Conservation (phyloP, 2,888 invertebrate species). For the Leucozona laternaria region DNA sequence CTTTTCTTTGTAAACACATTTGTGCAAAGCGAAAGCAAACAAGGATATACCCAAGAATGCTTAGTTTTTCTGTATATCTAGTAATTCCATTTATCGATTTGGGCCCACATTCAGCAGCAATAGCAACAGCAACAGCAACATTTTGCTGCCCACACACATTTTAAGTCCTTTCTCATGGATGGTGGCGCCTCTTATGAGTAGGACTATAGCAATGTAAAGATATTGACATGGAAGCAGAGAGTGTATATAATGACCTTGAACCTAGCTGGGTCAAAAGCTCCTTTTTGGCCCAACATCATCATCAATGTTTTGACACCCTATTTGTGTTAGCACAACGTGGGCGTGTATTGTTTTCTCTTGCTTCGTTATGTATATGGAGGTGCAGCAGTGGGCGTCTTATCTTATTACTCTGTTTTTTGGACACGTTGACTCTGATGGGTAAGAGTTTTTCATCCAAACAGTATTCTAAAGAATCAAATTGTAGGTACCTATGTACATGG, state of each 20-base stretch:
- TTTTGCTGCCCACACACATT: slow-evolving; percentile 42
- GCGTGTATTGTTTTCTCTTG: slow-evolving; percentile 45
- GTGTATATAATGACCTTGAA: slow-evolving; percentile 61
- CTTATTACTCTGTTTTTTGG: slow-evolving; percentile 5
- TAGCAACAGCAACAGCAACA: slow-evolving; percentile 18
- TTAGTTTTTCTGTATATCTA: slow-evolving; percentile 18
- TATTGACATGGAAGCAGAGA: slow-evolving; percentile 56
- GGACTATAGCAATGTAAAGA: slow-evolving; percentile 34
- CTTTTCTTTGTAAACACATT: slow-evolving; percentile 21
- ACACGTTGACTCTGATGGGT: not conserved
- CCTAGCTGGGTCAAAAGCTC: slow-evolving; percentile 69
- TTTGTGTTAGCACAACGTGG: slow-evolving; percentile 36
- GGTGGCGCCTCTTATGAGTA: slow-evolving; percentile 43
- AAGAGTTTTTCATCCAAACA: not conserved
- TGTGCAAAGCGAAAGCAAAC: slow-evolving; percentile 27
- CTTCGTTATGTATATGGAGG: slow-evolving; percentile 23
- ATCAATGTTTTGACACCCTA: slow-evolving; percentile 26
- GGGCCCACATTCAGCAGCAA: slow-evolving; percentile 49
- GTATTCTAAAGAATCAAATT: not conserved
- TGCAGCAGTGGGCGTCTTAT: slow-evolving; percentile 52
- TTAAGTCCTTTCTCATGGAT: slow-evolving; percentile 11
- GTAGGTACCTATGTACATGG: not conserved
- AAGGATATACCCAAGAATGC: slow-evolving; percentile 34
- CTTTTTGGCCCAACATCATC: slow-evolving; percentile 27
- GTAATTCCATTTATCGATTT: slow-evolving; percentile 56